A percentile compares a stretch with the other conserved stretches of the same genome.
Evolutionary conservation across 2,797 vertebrate genomes (phyloP).

Genomic region (Zalophus californianus): DNA sequence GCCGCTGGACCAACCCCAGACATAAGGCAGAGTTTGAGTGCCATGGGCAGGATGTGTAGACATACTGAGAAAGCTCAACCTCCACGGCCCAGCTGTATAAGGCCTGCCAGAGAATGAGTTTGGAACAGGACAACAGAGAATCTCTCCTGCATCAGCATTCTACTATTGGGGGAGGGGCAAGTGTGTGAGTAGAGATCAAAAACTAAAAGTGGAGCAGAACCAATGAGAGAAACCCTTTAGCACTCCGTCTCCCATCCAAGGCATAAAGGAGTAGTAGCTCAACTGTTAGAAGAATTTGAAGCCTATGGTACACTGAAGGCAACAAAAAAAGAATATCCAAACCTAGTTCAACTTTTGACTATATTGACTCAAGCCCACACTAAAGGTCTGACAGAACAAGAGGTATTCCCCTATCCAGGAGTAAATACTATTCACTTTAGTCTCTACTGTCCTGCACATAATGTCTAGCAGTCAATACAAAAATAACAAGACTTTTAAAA

Average conservation of each 20-base stretch:
- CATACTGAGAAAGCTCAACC: background rate
- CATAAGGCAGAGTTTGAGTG: background rate
- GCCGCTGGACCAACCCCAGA: background rate
- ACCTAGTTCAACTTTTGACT: background rate
- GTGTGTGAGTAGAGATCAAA: background rate
- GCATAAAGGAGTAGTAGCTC: background rate
- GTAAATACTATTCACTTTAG: background rate
- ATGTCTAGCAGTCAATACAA: background rate
- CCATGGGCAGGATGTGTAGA: background rate
- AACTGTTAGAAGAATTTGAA: background rate
- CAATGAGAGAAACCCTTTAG: background rate
- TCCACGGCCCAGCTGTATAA: background rate
- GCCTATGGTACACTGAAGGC: background rate
- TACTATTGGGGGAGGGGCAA: background rate
- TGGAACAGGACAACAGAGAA: background rate
- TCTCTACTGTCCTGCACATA: background rate
- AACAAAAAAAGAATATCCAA: background rate
- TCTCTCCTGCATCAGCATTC: background rate
- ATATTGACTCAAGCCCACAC: background rate
- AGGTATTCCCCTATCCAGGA: background rate
- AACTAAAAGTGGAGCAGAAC: background rate
- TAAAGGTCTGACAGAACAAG: background rate
- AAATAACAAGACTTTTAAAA: conserved; percentile 12
- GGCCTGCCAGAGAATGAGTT: background rate
- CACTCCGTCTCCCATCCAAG: background rate